Evolutionary conservation across 2,113 vertebrate species (phyloP), one percentile per base, ranked within the genome.

Genomic region (Lycocorax pyrrhopterus): DNA sequence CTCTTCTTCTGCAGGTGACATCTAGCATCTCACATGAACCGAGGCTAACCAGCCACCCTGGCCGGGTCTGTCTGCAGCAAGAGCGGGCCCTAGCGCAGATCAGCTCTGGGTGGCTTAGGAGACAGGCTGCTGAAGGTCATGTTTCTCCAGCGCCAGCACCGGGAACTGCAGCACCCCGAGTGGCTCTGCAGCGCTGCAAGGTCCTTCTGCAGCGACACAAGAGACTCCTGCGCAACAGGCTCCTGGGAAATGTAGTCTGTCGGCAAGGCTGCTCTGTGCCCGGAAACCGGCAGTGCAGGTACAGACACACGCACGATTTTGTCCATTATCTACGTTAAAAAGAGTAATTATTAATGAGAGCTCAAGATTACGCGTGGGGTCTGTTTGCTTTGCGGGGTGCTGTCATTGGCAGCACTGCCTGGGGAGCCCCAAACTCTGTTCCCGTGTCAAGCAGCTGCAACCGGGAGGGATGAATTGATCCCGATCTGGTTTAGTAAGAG

Each of bases 221-320:
- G n/a, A 16, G 33, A 20, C 32, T 12, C 37, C 41, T 4, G 53
- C 16, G 5, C 73, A 27, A 25, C 55, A 74, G 93, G 39, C 91
- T 97, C 94, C 92, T 98, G 98, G 98, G 97, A 97, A 97, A 95
- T 97, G 98, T 95, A 98, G 97, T 98, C 72, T 71, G 35, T 16
- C 41, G 23, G 22, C 52, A 2, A 2, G 5, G 15, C 37, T 29
- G 5, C 52, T 15, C 46, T 19, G 37, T 8, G 74, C 74, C 56
- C 8, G 63, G 26, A 49, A 21, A n/a, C 5, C 2, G 5, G 15
- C 32, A 3, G 29, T 7, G n/a, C 37, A 35, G 52, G 55, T 39
- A 22, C 30, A 8, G 44, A 11, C 58, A 9, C 49, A 18, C 1
- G 4, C 12, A 23, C 13, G 1, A 6, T 6, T 46, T 71, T 67